A percentile compares a stretch with the other conserved stretches of the same genome.
Evolutionary conservation across 1,140 invertebrate species (phyloP).

Genomic region (Sycophaga agraensis): DNA sequence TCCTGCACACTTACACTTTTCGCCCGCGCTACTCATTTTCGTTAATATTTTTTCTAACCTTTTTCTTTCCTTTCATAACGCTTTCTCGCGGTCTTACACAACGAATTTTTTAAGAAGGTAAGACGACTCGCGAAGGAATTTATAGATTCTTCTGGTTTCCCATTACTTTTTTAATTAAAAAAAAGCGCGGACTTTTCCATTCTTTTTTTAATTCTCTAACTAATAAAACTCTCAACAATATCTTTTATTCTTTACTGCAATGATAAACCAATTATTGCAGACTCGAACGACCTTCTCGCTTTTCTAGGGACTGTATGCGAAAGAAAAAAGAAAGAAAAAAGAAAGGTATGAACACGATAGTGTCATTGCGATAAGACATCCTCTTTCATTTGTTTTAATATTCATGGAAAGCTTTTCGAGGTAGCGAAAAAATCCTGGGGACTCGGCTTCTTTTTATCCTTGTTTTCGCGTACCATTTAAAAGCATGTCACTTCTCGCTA

Average conservation of each 20-base stretch:
- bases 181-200: neutral
- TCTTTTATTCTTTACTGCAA: conserved; percentile 21
- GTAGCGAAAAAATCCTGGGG: conserved; percentile 8
- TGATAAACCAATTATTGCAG: conserved; percentile 13
- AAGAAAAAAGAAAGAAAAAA: conserved; percentile 17
- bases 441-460: conserved; percentile 1
- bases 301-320: neutral
- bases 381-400: neutral
- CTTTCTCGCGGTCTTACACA: conserved; percentile 28
- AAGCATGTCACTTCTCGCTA: conserved; percentile 25
- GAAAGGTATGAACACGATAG: neutral
- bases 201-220: conserved; percentile 28
- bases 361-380: conserved; percentile 15
- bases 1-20: neutral
- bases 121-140: conserved; percentile 30
- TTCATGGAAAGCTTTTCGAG: conserved; percentile 14
- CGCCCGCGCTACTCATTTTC: neutral
- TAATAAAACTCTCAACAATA: conserved; percentile 29
- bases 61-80: conserved; percentile 24
- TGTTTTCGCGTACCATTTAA: conserved; percentile 7
- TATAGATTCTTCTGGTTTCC: conserved; percentile 1
- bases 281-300: conserved; percentile 2
- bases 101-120: conserved; percentile 8
- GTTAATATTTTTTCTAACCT: conserved; percentile 24
- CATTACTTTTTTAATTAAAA: conserved; percentile 13